Conservation (phyloP, 2,888 invertebrate genomes). For the Himalopsyche japonica region DNA sequence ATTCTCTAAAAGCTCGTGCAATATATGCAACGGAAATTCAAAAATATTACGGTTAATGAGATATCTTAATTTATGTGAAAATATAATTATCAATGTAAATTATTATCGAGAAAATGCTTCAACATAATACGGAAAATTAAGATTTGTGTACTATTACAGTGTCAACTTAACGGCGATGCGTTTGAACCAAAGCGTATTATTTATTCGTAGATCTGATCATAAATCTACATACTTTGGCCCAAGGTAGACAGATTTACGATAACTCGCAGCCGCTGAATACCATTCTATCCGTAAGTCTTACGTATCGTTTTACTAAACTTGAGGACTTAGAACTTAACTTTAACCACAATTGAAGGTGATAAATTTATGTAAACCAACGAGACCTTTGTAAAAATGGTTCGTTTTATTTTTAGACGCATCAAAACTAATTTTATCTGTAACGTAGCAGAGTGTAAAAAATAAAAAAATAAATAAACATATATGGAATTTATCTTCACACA, state of each 20-base stretch:
- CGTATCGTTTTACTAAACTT: not conserved
- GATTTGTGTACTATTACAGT: not conserved
- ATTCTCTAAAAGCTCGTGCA: not conserved
- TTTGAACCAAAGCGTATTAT: not conserved
- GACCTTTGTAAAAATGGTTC: no score
- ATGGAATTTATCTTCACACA: no score
- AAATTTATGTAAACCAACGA: not conserved
- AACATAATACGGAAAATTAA: not conserved
- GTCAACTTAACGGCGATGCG: not conserved
- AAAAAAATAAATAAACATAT: no score
- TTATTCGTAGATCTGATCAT: not conserved
- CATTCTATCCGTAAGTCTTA: not conserved
- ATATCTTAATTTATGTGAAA: not conserved
- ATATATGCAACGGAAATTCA: not conserved
- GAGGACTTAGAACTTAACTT: not conserved
- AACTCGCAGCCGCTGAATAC: not conserved
- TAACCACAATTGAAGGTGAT: not conserved
- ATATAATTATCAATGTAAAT: not conserved
- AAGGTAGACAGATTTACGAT: slow-evolving; percentile 1
- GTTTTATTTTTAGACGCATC: no score
- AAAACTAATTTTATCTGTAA: no score
- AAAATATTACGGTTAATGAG: not conserved
- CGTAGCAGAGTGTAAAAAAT: no score
- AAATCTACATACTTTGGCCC: not conserved
- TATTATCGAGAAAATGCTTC: not conserved